These are phyloP conservation scores for Oikopleura vanhoeffeni DNA, from an alignment of 23 tunicate genomes.

Conservation along the genomic window DNA sequence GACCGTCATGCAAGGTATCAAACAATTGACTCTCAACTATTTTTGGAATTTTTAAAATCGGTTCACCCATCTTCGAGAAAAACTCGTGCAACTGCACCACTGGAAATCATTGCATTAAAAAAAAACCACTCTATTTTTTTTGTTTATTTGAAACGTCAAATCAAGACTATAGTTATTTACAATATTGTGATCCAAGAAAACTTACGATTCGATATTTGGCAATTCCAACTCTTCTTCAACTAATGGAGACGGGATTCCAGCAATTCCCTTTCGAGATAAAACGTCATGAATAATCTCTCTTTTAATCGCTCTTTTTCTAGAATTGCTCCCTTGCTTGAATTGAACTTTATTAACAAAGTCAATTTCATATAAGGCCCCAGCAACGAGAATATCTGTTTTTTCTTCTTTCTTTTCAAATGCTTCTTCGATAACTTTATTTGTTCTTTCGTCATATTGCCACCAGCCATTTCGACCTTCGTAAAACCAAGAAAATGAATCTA, in stretches of 20 bases:
- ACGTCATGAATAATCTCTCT: conserved; percentile 22
- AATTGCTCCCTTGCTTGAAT: conserved; percentile 30
- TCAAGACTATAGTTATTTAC: no score
- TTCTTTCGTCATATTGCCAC: conserved; percentile 87
- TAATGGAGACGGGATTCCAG: conserved; percentile 5
- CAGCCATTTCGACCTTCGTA: conserved; percentile 82
- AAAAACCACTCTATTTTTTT: no score
- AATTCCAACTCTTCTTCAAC: no score
- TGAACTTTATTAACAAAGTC: conserved; percentile 54
- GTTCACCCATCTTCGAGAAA: no score
- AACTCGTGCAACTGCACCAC: no score
- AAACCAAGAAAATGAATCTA: conserved; percentile 22
- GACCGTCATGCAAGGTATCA: no score
- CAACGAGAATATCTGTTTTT: conserved; percentile 34
- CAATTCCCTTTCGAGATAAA: neutral
- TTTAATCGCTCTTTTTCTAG: conserved; percentile 59
- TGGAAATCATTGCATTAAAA: no score
- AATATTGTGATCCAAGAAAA: no score
- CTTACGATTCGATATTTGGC: no score
- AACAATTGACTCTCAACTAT: no score
- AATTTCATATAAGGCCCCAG: conserved; percentile 52
- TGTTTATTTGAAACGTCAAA: no score
- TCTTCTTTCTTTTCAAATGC: conserved; percentile 29
- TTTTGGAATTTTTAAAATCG: no score
- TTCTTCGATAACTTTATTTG: conserved; percentile 38